These are phyloP conservation scores for Drosophila triauraria DNA, from an alignment of 1,140 invertebrate species.

Conservation along the genomic window DNA sequence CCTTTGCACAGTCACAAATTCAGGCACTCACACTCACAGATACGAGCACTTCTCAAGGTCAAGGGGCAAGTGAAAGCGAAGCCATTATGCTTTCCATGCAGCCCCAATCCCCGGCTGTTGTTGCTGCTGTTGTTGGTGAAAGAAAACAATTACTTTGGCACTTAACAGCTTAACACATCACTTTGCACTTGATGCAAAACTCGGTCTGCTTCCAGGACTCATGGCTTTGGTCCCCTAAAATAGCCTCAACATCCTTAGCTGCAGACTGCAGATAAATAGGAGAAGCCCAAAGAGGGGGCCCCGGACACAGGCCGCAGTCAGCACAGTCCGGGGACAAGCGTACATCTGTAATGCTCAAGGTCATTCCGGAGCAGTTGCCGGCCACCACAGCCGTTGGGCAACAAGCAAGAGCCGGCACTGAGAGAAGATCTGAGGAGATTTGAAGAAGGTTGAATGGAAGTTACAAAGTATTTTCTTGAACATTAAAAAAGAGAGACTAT, in stretches of 20 bases:
- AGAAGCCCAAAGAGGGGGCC: conserved; percentile 25
- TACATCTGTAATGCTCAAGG: conserved; percentile 78
- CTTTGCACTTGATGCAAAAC: conserved; percentile 74
- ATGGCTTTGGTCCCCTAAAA: conserved; percentile 21
- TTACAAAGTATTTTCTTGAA: neutral
- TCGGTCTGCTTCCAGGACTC: conserved; percentile 36
- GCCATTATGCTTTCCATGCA: conserved; percentile 33
- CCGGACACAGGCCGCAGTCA: conserved; percentile 16
- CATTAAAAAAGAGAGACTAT: too few relatives aligned
- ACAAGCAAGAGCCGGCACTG: conserved; percentile 35
- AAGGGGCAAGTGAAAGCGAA: conserved; percentile 77
- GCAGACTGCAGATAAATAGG: conserved; percentile 58
- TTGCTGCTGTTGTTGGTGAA: conserved; percentile 58
- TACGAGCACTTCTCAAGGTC: conserved; percentile 56
- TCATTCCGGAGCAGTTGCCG: conserved; percentile 71
- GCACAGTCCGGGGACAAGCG: conserved; percentile 51
- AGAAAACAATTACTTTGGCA: conserved; percentile 84
- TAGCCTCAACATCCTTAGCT: conserved; percentile 40
- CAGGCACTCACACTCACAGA: conserved; percentile 7
- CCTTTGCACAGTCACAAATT: neutral
- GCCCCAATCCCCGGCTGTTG: conserved; percentile 12
- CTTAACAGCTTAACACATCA: conserved; percentile 84
- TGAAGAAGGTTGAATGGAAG: too few relatives aligned
- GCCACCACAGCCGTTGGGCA: conserved; percentile 34
- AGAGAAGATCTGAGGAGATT: neutral